Conservation (phyloP, 2,113 vertebrate genomes). For the Heterochromis multidens region DNA sequence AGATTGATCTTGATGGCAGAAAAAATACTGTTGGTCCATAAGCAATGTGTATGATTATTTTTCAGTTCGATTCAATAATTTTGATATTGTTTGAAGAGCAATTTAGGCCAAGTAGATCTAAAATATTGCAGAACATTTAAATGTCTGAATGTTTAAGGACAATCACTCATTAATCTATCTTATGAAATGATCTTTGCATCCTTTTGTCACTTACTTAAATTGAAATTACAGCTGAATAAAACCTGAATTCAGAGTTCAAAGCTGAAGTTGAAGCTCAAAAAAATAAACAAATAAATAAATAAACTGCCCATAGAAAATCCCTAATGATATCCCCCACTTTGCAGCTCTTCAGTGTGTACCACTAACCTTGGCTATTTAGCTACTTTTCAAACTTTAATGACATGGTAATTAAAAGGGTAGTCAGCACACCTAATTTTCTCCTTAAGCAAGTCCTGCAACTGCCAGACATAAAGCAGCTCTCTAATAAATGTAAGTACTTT, state of each 20-base stretch:
- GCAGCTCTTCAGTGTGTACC: neutral
- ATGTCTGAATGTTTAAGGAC: neutral
- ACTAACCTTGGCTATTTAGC: slow-evolving; percentile 18
- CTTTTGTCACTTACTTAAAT: neutral
- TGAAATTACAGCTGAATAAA: neutral
- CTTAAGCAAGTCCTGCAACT: slow-evolving; percentile 24
- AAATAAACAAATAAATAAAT: neutral
- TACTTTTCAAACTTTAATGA: slow-evolving; percentile 56
- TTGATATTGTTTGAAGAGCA: neutral
- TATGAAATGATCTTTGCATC: neutral
- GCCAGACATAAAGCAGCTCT: slow-evolving; percentile 41
- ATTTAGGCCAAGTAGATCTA: neutral
- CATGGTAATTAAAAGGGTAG: slow-evolving; percentile 44
- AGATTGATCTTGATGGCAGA: neutral
- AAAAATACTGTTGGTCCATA: neutral
- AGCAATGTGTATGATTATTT: neutral
- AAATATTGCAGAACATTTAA: neutral
- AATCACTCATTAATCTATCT: neutral
- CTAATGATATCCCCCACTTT: neutral
- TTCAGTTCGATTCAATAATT: neutral
- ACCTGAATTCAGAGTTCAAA: neutral
- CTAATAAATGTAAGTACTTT: slow-evolving; percentile 44
- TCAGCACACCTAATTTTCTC: slow-evolving; percentile 32
- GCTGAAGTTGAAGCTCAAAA: neutral
- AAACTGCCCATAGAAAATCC: neutral